Conservation (phyloP, 2,888 invertebrate genomes). For the Gari tellinella region DNA sequence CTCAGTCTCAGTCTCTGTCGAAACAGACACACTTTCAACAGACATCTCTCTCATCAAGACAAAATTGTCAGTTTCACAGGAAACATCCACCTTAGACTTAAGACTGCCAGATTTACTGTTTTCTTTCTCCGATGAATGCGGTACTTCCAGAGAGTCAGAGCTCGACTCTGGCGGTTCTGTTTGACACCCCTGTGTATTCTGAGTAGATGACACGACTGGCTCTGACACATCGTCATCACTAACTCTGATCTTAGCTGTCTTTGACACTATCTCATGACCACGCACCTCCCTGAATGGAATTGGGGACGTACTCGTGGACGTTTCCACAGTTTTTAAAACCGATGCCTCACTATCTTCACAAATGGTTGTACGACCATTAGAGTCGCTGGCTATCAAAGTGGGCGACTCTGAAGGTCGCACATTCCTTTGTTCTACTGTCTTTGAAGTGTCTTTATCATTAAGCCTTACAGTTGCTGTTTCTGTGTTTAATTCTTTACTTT, state of each 20-base stretch:
- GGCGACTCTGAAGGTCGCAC: no score
- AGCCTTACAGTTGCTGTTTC: no score
- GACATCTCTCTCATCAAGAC: conserved; percentile 33
- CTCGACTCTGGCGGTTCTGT: conserved; percentile 46
- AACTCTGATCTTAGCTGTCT: conserved; percentile 1
- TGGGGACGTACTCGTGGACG: no score
- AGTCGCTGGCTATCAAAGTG: no score
- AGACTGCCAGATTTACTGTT: conserved; percentile 16
- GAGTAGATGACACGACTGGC: conserved; percentile 59
- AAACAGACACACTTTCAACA: conserved; percentile 52
- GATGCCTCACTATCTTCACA: no score
- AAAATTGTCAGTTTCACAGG: conserved; percentile 59
- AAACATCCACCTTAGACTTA: conserved; percentile 49
- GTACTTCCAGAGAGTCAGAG: conserved; percentile 23
- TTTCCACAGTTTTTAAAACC: no score
- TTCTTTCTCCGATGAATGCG: conserved; percentile 26
- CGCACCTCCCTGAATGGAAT: no score
- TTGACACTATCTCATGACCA: background rate
- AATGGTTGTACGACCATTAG: no score
- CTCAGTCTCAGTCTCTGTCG: conserved; percentile 47
- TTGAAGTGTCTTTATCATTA: no score
- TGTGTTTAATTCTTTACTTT: no score
- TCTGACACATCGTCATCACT: conserved; percentile 55
- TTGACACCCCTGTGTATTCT: conserved; percentile 61
- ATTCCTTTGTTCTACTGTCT: no score